These are phyloP conservation scores for Ophioninae sp. DNA, from an alignment of 2,888 invertebrate species.

Conservation along the genomic window DNA sequence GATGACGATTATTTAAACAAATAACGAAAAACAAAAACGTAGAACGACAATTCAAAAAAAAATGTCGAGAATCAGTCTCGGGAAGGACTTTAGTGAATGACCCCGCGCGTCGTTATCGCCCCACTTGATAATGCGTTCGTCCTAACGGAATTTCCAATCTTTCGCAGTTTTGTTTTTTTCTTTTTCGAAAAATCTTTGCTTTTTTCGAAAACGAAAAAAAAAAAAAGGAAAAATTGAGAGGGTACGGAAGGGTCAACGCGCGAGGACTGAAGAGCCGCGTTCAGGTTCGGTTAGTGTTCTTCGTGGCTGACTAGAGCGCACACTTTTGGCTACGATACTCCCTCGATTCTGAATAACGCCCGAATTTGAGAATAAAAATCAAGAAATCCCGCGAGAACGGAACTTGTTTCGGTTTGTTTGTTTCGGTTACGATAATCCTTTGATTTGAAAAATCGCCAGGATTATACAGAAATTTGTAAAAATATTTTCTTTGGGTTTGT, in stretches of 20 bases:
- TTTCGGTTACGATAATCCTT: background rate
- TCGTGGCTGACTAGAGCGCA: slow-evolving; percentile 78
- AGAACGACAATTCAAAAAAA: background rate
- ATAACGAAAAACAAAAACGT: no score
- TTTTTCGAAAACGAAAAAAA: background rate
- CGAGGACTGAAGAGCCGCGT: slow-evolving; percentile 76
- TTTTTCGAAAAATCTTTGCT: slow-evolving; percentile 1
- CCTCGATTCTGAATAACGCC: slow-evolving; percentile 45
- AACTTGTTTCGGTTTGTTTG: background rate
- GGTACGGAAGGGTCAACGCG: slow-evolving; percentile 33
- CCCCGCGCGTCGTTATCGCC: slow-evolving; percentile 26
- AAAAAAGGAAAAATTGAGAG: background rate
- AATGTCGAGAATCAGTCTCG: slow-evolving; percentile 47
- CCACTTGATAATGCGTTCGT: slow-evolving; percentile 16
- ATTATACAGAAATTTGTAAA: no score
- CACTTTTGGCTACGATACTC: slow-evolving; percentile 68
- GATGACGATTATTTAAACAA: background rate
- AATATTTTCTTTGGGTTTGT: no score
- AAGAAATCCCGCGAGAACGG: slow-evolving; percentile 22
- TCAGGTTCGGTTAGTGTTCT: slow-evolving; percentile 74
- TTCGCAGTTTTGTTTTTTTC: slow-evolving; percentile 10
- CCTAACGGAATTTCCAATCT: slow-evolving; percentile 19
- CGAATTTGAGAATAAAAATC: slow-evolving; percentile 23
- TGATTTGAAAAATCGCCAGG: no score
- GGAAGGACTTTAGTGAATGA: slow-evolving; percentile 11